Conservation (phyloP, 1,140 invertebrate genomes). For the Polypedilum vanderplanki region DNA sequence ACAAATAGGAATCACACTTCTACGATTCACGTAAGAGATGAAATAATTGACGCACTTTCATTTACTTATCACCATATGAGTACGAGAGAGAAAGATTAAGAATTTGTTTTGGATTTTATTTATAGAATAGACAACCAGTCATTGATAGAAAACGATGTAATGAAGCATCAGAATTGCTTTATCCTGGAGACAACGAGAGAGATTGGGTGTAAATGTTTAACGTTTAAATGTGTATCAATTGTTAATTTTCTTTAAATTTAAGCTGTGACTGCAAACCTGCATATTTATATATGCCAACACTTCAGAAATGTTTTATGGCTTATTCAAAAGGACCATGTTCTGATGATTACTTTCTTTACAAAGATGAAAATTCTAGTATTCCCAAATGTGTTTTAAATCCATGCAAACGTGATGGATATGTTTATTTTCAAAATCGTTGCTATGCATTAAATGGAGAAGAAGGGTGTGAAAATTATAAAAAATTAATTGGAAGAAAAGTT, state of each 20-base stretch:
- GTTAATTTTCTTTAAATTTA: neutral
- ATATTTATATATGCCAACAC: slow-evolving; percentile 53
- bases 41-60: neutral
- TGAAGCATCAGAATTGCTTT: slow-evolving; percentile 52
- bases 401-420: slow-evolving; percentile 47
- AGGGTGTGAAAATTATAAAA: slow-evolving; percentile 41
- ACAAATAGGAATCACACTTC: neutral
- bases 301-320: slow-evolving; percentile 53
- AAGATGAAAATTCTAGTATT: slow-evolving; percentile 43
- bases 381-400: slow-evolving; percentile 54
- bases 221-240: neutral
- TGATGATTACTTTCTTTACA: slow-evolving; percentile 47
- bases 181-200: slow-evolving; percentile 52
- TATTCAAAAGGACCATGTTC: slow-evolving; percentile 56
- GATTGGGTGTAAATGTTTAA: slow-evolving; percentile 50
- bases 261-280: slow-evolving; percentile 39
- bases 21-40: neutral
- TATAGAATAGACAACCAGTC: slow-evolving; percentile 51
- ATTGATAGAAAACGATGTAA: slow-evolving; percentile 50
- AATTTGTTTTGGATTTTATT: slow-evolving; percentile 29
- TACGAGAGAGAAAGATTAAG: neutral
- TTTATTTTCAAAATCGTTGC: slow-evolving; percentile 48
- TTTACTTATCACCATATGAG: neutral
- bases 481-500: slow-evolving; percentile 33
- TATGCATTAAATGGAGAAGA: slow-evolving; percentile 43